A percentile compares a stretch with the other conserved stretches of the same genome.
These are phyloP conservation scores for Apantesis nais DNA, from an alignment of 2,888 invertebrate species.

Conservation along the genomic window DNA sequence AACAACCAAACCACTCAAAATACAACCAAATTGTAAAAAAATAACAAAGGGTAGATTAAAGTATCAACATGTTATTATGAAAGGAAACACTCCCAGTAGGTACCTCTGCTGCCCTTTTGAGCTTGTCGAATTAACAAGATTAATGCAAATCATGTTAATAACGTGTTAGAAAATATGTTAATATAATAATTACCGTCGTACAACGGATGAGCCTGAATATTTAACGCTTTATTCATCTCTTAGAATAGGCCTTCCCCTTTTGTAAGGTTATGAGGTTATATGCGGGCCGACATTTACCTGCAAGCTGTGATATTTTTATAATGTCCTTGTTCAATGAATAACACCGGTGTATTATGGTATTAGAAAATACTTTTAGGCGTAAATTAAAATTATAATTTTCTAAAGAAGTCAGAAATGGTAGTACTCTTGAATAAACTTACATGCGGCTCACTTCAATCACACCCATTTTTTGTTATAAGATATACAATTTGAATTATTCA, in stretches of 20 bases:
- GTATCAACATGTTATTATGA: background rate
- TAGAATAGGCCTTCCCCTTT: slow-evolving; percentile 10
- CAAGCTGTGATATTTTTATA: slow-evolving; percentile 13
- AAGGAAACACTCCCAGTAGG: background rate
- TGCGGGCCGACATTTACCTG: slow-evolving; percentile 8
- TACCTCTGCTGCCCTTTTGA: background rate
- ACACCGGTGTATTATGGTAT: slow-evolving; percentile 8
- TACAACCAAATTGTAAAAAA: background rate
- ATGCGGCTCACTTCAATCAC: no score
- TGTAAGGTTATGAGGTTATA: slow-evolving; percentile 8
- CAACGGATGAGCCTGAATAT: background rate
- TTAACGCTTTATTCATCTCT: slow-evolving; percentile 5
- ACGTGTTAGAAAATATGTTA: slow-evolving; percentile 4
- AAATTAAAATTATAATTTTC: background rate
- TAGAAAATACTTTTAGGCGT: background rate
- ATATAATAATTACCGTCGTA: slow-evolving; percentile 7
- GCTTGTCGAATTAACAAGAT: background rate
- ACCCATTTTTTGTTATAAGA: no score
- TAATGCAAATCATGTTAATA: background rate
- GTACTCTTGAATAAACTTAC: no score
- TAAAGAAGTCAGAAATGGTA: no score
- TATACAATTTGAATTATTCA: no score
- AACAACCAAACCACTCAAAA: background rate
- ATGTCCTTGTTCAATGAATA: slow-evolving; percentile 11
- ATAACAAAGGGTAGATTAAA: background rate